These are phyloP conservation scores for Thaumetopoea pityocampa DNA, from an alignment of 1,140 invertebrate species.

Conservation along the genomic window DNA sequence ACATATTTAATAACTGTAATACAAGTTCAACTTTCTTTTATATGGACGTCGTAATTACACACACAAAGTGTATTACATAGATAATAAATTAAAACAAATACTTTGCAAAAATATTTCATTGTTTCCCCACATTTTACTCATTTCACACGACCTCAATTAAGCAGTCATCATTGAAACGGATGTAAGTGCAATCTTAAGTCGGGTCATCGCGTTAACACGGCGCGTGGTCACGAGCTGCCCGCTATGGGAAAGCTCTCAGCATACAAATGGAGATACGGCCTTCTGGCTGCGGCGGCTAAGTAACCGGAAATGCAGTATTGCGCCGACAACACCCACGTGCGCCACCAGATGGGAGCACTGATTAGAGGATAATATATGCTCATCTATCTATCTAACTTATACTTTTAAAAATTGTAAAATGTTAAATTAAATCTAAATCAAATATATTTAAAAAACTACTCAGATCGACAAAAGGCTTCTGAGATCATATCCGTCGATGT, in stretches of 20 bases:
- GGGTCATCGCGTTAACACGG: constrained; percentile 63
- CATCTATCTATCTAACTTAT: too few relatives aligned
- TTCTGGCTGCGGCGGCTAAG: constrained; percentile 26
- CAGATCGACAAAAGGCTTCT: too few relatives aligned
- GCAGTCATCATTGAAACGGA: constrained; percentile 61
- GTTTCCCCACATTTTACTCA: constrained; percentile 44
- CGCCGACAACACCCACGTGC: constrained; percentile 10
- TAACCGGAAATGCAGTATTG: constrained; percentile 28
- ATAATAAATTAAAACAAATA: constrained; percentile 10
- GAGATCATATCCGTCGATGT: too few relatives aligned
- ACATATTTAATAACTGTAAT: too few relatives aligned
- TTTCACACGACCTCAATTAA: constrained; percentile 69
- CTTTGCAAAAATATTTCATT: constrained; percentile 27
- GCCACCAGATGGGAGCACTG: constrained; percentile 14
- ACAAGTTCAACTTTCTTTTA: too few relatives aligned
- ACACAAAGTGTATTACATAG: too few relatives aligned
- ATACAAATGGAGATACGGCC: constrained; percentile 57
- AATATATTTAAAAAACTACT: too few relatives aligned
- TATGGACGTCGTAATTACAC: too few relatives aligned
- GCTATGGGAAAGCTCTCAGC: constrained; percentile 68
- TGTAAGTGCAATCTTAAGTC: constrained; percentile 61
- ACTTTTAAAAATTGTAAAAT: too few relatives aligned
- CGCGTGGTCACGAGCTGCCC: constrained; percentile 63
- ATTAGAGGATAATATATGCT: too few relatives aligned
- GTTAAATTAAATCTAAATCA: too few relatives aligned